These are phyloP conservation scores for Limnephilus marmoratus DNA, from an alignment of 2,888 invertebrate genomes.

Conservation along the genomic window DNA sequence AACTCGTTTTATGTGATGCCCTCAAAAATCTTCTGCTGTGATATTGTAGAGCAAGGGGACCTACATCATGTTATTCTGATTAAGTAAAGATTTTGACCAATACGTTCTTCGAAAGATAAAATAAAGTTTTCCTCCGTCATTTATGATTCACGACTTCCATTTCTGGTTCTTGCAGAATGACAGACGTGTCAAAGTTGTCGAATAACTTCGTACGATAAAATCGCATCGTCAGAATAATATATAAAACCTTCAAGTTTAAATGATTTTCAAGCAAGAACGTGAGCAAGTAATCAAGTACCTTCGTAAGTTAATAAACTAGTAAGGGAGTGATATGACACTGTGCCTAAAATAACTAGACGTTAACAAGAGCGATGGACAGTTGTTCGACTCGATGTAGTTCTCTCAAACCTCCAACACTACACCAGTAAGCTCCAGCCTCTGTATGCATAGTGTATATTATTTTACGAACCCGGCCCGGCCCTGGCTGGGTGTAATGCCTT, in stretches of 20 bases:
- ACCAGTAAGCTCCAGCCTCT: not conserved
- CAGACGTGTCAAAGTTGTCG: not conserved
- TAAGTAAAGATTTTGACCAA: not conserved
- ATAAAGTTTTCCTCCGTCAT: not conserved
- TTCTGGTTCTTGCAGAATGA: not conserved
- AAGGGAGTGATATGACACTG: not conserved
- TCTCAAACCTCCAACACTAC: not conserved
- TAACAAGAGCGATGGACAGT: not conserved
- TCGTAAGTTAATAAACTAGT: not conserved
- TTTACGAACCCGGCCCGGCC: not conserved
- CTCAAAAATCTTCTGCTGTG: too few species aligned
- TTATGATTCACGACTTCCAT: not conserved
- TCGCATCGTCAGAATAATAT: not conserved
- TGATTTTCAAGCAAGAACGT: not conserved
- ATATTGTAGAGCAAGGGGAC: not conserved
- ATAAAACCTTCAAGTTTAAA: not conserved
- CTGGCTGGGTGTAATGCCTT: not conserved
- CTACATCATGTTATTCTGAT: not conserved
- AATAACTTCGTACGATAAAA: not conserved
- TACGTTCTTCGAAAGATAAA: not conserved
- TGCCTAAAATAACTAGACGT: not conserved
- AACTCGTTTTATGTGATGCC: too few species aligned
- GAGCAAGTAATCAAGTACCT: not conserved
- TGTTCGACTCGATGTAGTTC: not conserved
- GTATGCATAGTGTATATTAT: too few species aligned